Percentiles rank a stretch among this genome's conserved stretches.
Conservation (phyloP, 2,113 vertebrate species). For the Hypanus sabinus region DNA sequence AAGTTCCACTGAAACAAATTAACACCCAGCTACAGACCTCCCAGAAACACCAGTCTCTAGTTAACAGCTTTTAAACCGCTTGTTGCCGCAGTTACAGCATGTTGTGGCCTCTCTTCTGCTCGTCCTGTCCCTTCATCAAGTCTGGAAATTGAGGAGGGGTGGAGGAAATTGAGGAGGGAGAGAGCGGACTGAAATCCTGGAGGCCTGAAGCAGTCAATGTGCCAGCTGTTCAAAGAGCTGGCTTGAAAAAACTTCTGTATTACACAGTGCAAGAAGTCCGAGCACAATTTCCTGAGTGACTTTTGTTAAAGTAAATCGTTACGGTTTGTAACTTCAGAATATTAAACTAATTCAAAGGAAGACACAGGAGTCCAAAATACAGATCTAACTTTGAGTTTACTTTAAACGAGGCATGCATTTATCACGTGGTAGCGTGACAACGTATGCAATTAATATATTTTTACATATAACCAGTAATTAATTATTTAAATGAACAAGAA, state of each 20-base stretch:
- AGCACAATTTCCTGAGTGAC: neutral
- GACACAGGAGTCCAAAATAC: too few relatives aligned
- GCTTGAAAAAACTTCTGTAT: constrained; percentile 14
- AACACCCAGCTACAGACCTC: neutral
- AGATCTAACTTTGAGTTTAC: too few relatives aligned
- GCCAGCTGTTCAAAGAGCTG: neutral
- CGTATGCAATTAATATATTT: too few relatives aligned
- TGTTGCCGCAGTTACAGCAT: constrained; percentile 8
- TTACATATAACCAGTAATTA: too few relatives aligned
- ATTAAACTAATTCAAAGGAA: too few relatives aligned
- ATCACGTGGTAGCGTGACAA: too few relatives aligned
- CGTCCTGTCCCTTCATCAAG: too few relatives aligned
- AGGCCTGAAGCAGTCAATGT: neutral
- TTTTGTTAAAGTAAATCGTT: neutral
- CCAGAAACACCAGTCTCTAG: constrained; percentile 9
- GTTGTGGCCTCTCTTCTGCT: neutral
- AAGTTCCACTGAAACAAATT: neutral
- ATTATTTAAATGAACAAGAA: too few relatives aligned
- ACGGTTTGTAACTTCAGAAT: too few relatives aligned
- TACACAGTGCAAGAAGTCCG: constrained; percentile 11
- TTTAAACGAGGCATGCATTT: too few relatives aligned
- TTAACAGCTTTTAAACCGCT: constrained; percentile 31
- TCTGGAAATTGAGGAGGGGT: neutral
- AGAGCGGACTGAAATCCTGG: neutral
- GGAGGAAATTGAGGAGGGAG: neutral